Base-by-base conservation (phyloP, 2,888 invertebrate genomes). In the Orchestes rusci region DNA sequence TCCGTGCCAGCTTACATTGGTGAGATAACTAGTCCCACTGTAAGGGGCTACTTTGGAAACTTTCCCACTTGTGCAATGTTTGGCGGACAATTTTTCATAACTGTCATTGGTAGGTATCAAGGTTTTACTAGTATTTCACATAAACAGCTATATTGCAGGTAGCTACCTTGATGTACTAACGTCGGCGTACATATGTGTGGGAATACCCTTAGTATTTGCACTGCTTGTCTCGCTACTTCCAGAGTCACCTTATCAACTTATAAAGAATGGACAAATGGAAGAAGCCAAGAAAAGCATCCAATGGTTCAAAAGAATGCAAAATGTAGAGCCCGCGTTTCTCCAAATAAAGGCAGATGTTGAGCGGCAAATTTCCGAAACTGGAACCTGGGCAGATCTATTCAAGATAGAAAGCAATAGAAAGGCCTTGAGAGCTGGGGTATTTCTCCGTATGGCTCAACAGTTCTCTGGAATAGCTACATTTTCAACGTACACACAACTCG, bases 171-270 rank as follows among this genome's bases (percentile, higher is more conserved):
- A 32, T 13, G 48, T 48, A 13, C 18, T 27, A n/a, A n/a, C 29
- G 2, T 29, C 48, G 17, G 28, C 44, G 4, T 48, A 44, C 20
- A 44, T 48, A 10, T 43, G 43, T 32, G 33, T 48, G 18, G 40
- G 28, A 20, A 13, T 43, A 8, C 39, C 48, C n/a, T 7, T 48
- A 15, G 2, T 44, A 2, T 48, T 44, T 18, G 4, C 20, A 3
- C 3, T 30, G 5, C 13, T 44, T 4, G 43, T 44, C n/a, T 75
- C 59, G 68, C 4, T 45, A 4, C 13, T 82, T 59, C 82, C 82
- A 12, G 84, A 84, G 68, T 55, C 59, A 5, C 64, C 63, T 1
- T 62, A 63, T 43, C 62, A 53, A 38, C 53, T 53, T 15, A 39
- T 63, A 2, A 61, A 57, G 56, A 57, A 59, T 31, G 53, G 53